Evolutionary conservation across 2,888 invertebrate genomes (phyloP).

Genomic region (Gonocerus acuteangulatus): DNA sequence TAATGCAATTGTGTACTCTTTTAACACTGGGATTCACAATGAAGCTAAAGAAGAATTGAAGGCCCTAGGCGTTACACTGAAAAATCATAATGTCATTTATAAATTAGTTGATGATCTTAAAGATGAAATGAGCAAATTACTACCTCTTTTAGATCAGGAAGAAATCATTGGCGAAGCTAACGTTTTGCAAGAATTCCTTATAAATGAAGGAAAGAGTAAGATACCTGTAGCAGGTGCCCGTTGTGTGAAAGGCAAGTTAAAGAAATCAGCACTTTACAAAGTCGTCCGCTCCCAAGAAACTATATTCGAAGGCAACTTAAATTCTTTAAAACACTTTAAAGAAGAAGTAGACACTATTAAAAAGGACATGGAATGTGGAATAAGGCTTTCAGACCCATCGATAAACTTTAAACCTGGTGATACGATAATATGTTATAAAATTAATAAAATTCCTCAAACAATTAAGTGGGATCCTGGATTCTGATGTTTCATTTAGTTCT

Average conservation of each 20-base stretch:
- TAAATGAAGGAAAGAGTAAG: slow-evolving; percentile 70
- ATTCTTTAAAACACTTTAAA: slow-evolving; percentile 81
- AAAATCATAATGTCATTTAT: slow-evolving; percentile 83
- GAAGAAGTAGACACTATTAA: slow-evolving; percentile 76
- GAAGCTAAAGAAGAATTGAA: slow-evolving; percentile 15
- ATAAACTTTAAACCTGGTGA: slow-evolving; percentile 68
- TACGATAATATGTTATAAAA: slow-evolving; percentile 64
- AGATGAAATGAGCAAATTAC: slow-evolving; percentile 60
- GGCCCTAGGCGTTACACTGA: slow-evolving; percentile 48
- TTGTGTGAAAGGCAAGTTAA: slow-evolving; percentile 68
- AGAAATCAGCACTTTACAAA: slow-evolving; percentile 58
- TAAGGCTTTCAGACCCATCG: slow-evolving; percentile 60
- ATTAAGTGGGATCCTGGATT: slow-evolving; percentile 85
- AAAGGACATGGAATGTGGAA: slow-evolving; percentile 80
- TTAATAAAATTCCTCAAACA: slow-evolving; percentile 54
- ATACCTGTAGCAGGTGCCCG: slow-evolving; percentile 83
- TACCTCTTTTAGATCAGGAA: slow-evolving; percentile 67
- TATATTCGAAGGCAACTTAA: slow-evolving; percentile 59
- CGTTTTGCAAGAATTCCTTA: slow-evolving; percentile 72
- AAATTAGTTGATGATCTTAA: slow-evolving; percentile 83
- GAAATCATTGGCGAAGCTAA: slow-evolving; percentile 77
- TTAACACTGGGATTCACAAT: slow-evolving; percentile 60
- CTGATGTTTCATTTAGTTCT: slow-evolving; percentile 41
- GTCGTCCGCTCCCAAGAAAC: slow-evolving; percentile 59
- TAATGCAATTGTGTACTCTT: slow-evolving; percentile 75